These are phyloP conservation scores for Drepana arcuata DNA, from an alignment of 1,140 invertebrate species.

Conservation along the genomic window DNA sequence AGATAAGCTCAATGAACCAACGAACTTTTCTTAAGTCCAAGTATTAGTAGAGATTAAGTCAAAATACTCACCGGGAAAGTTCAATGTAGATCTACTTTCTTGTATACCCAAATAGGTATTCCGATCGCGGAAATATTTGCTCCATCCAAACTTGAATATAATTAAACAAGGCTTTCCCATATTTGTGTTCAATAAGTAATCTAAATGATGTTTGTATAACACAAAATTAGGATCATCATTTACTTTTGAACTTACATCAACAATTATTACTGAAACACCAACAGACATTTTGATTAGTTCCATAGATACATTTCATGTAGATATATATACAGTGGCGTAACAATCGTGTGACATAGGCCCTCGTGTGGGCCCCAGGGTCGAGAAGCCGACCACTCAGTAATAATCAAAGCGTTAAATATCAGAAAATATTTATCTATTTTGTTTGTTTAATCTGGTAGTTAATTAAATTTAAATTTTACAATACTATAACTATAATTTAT, in stretches of 20 bases:
- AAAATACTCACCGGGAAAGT: constrained; percentile 39
- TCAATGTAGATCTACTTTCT: constrained; percentile 12
- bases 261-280: constrained; percentile 43
- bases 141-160: constrained; percentile 59
- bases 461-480: no score
- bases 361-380: no score
- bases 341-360: no score
- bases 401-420: no score
- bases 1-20: no score
- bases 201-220: constrained; percentile 43
- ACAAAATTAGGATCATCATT: constrained; percentile 47
- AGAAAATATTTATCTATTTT: no score
- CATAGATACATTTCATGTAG: background rate
- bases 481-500: no score
- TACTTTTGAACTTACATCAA: constrained; percentile 36
- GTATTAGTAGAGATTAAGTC: no score
- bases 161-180: constrained; percentile 40
- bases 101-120: background rate
- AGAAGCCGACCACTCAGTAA: no score
- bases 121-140: constrained; percentile 25
- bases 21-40: no score
- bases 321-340: no score
- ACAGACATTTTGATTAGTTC: background rate
- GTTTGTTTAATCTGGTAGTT: no score
- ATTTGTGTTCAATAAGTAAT: constrained; percentile 43